These are phyloP conservation scores for Diprion similis DNA, from an alignment of 1,140 invertebrate genomes.

Conservation along the genomic window DNA sequence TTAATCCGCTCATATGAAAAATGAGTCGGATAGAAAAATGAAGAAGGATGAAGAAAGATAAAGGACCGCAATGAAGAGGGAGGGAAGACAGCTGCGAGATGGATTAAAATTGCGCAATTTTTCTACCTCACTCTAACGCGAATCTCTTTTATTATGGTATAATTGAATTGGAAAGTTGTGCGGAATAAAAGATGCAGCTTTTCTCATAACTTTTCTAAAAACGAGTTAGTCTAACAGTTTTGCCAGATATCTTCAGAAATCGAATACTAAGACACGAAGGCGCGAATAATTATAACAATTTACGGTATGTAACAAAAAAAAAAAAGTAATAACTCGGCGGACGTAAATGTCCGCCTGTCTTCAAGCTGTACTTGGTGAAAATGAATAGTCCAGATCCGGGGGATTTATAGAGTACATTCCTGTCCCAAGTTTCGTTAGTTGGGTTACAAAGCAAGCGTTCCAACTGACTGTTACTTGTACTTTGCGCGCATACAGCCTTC, in stretches of 20 bases:
- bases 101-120: neutral
- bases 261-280: neutral
- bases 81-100: neutral
- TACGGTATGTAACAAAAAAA: neutral
- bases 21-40: conserved; percentile 31
- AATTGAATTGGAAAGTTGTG: too few species aligned
- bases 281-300: neutral
- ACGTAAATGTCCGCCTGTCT: neutral
- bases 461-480: neutral
- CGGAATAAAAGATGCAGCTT: too few species aligned
- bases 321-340: neutral
- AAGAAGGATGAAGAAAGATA: neutral
- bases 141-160: too few species aligned
- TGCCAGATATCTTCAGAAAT: neutral
- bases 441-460: neutral
- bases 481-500: neutral
- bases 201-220: too few species aligned
- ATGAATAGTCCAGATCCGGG: neutral
- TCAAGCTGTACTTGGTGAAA: neutral
- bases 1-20: conserved; percentile 44
- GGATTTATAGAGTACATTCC: neutral
- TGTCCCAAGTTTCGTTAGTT: neutral
- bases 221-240: too few species aligned
- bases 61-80: conserved; percentile 29
- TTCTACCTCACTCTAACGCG: too few species aligned